These are phyloP conservation scores for Lepidiolamprologus cunningtoni DNA, from an alignment of 2,113 vertebrate genomes.

Conservation along the genomic window DNA sequence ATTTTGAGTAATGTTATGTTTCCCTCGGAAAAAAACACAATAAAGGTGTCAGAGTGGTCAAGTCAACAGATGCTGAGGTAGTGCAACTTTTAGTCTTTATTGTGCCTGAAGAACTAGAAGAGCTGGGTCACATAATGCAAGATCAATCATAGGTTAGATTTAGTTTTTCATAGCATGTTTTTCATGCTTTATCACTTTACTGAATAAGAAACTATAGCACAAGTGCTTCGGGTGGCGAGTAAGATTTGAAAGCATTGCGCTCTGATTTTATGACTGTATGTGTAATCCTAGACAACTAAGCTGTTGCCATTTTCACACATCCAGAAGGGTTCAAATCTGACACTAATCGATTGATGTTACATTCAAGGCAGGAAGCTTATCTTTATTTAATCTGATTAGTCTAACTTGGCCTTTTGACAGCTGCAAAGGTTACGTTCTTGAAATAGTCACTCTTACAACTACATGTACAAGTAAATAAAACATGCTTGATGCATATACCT, in stretches of 20 bases:
- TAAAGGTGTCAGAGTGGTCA: neutral
- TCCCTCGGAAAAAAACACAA: neutral
- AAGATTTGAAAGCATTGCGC: neutral
- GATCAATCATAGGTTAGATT: neutral
- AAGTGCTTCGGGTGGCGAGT: neutral
- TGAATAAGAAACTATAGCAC: accelerated
- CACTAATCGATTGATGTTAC: neutral
- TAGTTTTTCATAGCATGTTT: neutral
- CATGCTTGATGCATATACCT: neutral
- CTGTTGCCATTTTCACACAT: neutral
- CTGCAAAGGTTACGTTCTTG: neutral
- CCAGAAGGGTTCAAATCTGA: neutral
- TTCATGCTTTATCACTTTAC: neutral
- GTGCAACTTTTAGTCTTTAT: neutral
- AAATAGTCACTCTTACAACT: neutral
- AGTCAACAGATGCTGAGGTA: too few relatives aligned
- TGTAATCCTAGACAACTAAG: neutral
- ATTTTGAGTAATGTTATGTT: neutral
- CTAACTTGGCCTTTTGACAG: neutral
- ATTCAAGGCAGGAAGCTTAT: neutral
- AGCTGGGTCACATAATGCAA: neutral
- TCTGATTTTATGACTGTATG: neutral
- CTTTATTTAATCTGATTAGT: neutral
- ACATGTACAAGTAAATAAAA: neutral
- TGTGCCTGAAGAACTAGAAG: neutral